A percentile compares a stretch with the other conserved stretches of the same genome.
phyloP scores from a whole-genome alignment of 1,140 invertebrate genomes.

The Macrosteles quadrilineatus region DNA sequence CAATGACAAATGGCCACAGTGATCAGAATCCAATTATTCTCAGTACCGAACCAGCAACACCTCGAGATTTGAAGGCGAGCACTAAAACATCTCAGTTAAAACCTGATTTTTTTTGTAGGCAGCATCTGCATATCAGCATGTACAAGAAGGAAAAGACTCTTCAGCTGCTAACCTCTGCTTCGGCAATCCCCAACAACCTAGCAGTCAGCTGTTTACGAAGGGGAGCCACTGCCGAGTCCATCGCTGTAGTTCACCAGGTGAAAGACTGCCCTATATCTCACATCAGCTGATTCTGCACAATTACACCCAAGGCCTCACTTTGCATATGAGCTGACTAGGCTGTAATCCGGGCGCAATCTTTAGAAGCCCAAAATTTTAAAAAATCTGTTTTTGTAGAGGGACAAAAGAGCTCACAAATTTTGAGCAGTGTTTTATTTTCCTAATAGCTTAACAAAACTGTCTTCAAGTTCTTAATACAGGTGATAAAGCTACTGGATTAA shows the following conservation, averaged over 20 bases:
- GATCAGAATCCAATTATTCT: no score
- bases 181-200: slow-evolving; percentile 42
- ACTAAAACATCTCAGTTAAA: no score
- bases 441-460: not conserved
- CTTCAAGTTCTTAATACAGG: no score
- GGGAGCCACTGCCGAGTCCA: slow-evolving; percentile 28
- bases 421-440: not conserved
- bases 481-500: no score
- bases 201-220: slow-evolving; percentile 32
- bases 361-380: not conserved
- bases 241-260: slow-evolving; percentile 40
- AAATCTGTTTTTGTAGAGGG: not conserved
- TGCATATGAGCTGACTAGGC: no score
- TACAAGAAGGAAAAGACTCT: slow-evolving; percentile 39
- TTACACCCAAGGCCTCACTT: not conserved
- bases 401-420: not conserved
- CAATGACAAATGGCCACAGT: no score
- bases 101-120: no score
- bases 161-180: slow-evolving; percentile 39
- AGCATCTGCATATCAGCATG: no score
- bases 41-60: no score
- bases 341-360: not conserved
- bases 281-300: no score
- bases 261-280: no score
- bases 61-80: no score